Percentiles rank a stretch among this genome's conserved stretches.
These are phyloP conservation scores for Cyanocitta stelleri DNA, from an alignment of 2,113 vertebrate species.

Conservation along the genomic window DNA sequence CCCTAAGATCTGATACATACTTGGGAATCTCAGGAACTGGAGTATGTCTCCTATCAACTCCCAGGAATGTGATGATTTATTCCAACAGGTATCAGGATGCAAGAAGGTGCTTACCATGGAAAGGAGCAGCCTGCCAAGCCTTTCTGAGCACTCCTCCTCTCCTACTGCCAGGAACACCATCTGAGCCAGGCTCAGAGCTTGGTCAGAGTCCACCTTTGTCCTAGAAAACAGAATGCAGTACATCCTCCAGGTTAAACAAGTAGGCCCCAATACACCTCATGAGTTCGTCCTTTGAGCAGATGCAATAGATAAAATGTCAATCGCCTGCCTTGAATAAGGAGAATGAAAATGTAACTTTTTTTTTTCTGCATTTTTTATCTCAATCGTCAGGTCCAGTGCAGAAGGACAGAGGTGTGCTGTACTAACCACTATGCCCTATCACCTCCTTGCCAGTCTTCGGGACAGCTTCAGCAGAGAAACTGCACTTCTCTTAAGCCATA, in stretches of 20 bases:
- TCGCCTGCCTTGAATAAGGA: not conserved
- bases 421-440: not conserved
- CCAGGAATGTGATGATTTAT: not conserved
- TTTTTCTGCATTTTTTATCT: not conserved
- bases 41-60: not conserved
- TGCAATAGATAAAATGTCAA: not conserved
- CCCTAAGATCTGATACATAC: not conserved
- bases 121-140: not conserved
- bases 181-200: not conserved
- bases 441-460: not conserved
- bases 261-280: not conserved
- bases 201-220: not conserved
- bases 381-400: not conserved
- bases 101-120: not conserved
- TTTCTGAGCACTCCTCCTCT: not conserved
- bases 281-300: not conserved
- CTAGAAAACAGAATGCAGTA: not conserved
- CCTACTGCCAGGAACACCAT: not conserved
- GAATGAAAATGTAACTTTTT: not conserved
- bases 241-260: not conserved
- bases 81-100: not conserved
- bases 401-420: not conserved
- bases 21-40: not conserved
- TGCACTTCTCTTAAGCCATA: not conserved
- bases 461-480: not conserved